Evolutionary conservation across 2,797 vertebrate genomes (phyloP).

Genomic region (Melanotaenia trifasciata): DNA sequence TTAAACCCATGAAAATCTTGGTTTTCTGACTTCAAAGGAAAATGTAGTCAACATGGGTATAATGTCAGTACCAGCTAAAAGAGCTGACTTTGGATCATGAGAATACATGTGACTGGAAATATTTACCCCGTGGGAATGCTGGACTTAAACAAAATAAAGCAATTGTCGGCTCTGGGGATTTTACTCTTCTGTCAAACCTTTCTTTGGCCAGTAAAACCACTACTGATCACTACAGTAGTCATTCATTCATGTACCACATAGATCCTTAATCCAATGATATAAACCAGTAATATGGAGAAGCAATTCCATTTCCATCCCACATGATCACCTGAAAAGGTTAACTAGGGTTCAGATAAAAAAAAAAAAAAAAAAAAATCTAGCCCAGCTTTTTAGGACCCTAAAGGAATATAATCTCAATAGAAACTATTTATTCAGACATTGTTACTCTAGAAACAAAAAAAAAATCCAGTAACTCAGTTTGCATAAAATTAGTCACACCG

Average conservation of each 20-base stretch:
- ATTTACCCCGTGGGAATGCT: neutral
- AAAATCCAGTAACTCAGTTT: neutral
- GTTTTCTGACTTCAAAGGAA: no score
- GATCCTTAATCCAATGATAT: neutral
- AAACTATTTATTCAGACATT: neutral
- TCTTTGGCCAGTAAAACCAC: neutral
- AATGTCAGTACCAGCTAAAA: no score
- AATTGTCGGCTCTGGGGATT: neutral
- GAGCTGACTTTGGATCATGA: neutral
- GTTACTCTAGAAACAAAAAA: neutral
- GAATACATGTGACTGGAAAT: neutral
- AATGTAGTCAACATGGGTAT: no score
- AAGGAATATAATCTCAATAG: neutral
- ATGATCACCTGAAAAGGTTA: neutral
- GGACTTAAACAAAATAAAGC: neutral
- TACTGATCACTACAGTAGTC: neutral
- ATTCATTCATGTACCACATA: neutral
- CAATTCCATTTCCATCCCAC: neutral
- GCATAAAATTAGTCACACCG: neutral
- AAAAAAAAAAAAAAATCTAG: neutral
- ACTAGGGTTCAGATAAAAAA: neutral
- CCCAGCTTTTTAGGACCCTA: neutral
- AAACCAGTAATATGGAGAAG: neutral
- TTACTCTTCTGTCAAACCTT: neutral
- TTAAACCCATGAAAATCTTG: no score